phyloP scores from a whole-genome alignment of 2,797 vertebrate genomes.

The Catostomus latipinnis region DNA sequence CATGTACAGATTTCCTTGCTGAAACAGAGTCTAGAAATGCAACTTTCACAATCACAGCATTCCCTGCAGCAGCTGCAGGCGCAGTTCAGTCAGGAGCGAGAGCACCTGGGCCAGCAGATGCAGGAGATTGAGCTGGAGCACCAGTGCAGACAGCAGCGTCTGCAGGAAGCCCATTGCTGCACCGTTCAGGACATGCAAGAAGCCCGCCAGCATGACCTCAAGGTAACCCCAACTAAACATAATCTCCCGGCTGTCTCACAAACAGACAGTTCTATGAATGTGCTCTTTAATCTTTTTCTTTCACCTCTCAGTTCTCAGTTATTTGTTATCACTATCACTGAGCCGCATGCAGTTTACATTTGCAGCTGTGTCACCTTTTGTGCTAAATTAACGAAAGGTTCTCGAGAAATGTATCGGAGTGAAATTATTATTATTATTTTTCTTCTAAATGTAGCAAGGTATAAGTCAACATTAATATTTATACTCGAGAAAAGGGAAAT shows the following conservation, averaged over 20 bases:
- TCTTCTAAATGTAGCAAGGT: too few species aligned
- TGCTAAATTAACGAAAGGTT: too few species aligned
- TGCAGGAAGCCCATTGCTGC: constrained; percentile 91
- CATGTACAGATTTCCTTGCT: constrained; percentile 88
- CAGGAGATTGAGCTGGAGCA: constrained; percentile 93
- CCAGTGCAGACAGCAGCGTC: constrained; percentile 89
- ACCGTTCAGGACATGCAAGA: constrained; percentile 92
- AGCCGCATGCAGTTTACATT: too few species aligned
- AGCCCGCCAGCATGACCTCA: constrained; percentile 88
- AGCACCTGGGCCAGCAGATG: constrained; percentile 92
- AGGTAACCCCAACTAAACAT: constrained; percentile 71
- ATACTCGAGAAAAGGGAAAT: too few species aligned
- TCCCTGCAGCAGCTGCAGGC: constrained; percentile 95
- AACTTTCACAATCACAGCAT: constrained; percentile 95
- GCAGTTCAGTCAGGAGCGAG: constrained; percentile 94
- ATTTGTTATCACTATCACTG: neutral
- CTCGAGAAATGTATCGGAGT: too few species aligned
- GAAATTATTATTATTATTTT: too few species aligned
- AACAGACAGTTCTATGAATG: neutral
- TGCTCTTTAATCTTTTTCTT: constrained; percentile 5
- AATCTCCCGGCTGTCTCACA: neutral
- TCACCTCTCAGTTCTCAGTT: constrained; percentile 16
- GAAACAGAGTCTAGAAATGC: constrained; percentile 98
- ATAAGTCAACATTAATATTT: too few species aligned
- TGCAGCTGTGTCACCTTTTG: too few species aligned